phyloP scores from a whole-genome alignment of 2,888 invertebrate species.

The Perizoma flavofasciatum region DNA sequence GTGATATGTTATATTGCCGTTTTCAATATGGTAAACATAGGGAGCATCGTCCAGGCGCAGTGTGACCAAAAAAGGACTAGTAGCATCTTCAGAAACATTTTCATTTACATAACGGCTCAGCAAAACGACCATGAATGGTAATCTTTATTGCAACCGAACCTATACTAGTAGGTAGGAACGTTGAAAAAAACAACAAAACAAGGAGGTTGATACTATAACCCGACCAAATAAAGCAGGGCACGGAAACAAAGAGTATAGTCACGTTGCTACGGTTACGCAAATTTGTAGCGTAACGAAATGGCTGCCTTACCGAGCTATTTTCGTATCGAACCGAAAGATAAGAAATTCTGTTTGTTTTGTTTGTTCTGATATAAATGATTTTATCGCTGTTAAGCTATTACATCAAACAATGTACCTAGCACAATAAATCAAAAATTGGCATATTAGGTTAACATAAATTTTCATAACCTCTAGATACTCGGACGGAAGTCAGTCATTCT shows the following conservation, averaged over 20 bases:
- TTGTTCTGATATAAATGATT: slow-evolving; percentile 27
- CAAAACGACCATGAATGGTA: slow-evolving; percentile 39
- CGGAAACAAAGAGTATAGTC: slow-evolving; percentile 59
- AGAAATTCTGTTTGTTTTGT: slow-evolving; percentile 50
- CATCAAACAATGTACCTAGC: background rate
- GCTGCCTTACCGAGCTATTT: slow-evolving; percentile 45
- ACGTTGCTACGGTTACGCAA: slow-evolving; percentile 40
- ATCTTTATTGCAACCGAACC: slow-evolving; percentile 48
- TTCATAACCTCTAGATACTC: background rate
- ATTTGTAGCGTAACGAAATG: slow-evolving; percentile 37
- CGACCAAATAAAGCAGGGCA: slow-evolving; percentile 52
- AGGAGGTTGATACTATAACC: slow-evolving; percentile 65
- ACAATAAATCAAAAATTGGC: too few species aligned
- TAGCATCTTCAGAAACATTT: too few species aligned
- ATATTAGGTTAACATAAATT: background rate
- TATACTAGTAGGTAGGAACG: slow-evolving; percentile 53
- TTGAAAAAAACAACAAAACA: slow-evolving; percentile 73
- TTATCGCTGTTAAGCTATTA: background rate
- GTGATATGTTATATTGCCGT: too few species aligned
- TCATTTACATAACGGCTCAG: background rate
- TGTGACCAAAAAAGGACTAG: too few species aligned
- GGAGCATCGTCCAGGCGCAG: too few species aligned
- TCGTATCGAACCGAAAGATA: slow-evolving; percentile 45
- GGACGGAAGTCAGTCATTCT: too few species aligned
- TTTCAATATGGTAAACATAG: too few species aligned